Evolutionary conservation across 2,113 vertebrate species (phyloP), one percentile per base, ranked within the genome.

Genomic region (Carassius auratus): DNA sequence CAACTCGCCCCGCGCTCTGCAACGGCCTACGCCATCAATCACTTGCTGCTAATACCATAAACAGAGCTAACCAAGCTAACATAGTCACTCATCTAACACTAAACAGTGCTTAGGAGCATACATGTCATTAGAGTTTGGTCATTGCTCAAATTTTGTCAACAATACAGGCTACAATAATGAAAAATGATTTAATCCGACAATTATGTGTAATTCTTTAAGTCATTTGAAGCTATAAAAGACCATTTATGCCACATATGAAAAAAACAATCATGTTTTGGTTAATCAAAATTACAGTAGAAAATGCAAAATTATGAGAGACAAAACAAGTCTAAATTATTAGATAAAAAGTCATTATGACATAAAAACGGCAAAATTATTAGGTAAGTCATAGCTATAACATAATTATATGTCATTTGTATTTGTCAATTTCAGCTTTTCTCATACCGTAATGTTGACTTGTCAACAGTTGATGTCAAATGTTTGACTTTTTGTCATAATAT

Each of bases 1-100:
- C 94, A 94, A 94, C 93, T 93, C 92, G 89, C 89, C 73, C 92
- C 87, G 91, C 88, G 83, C 81, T 84, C 91, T 85, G 88, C 90
- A 84, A 88, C 81, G 91, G 91, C 93, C 92, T 69, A 88, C 89
- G 90, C 93, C 85, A 95, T 95, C 94, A 94, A 93, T 95, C 94
- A 94, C 91, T 85, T 80, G 64, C 89, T n/a, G 73, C 33, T 83
- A 61, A 71, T n/a, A 68, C 68, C 66, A 10, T 62, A 80, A 62
- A 81, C 38, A 66, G 14, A 50, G 81, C 86, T 62, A 84, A 86
- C 57, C 59, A 55, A 61, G 62, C 73, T 59, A 64, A 80, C 75
- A 79, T 59, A 45, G 66, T 78, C 8, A 13, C 26, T 4, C 15
- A 12, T 12, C 9, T 19, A 61, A 84, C 15, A n/a, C 21, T 15